Evolutionary conservation across 2,113 vertebrate genomes (phyloP).

Genomic region (Dicentrarchus labrax): DNA sequence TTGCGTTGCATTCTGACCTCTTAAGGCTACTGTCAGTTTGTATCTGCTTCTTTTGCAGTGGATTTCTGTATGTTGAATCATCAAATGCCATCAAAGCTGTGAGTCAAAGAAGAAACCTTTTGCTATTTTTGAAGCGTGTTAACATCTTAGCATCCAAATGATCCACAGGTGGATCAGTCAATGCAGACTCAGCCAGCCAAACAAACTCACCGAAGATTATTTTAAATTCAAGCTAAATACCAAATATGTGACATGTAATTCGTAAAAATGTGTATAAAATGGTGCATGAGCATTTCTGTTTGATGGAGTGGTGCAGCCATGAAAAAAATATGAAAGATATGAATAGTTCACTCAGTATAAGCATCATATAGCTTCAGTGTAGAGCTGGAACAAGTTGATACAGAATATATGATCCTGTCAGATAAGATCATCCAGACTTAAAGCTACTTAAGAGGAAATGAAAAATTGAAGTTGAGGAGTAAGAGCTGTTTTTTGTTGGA

Average conservation of each 20-base stretch:
- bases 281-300: neutral
- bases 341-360: neutral
- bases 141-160: neutral
- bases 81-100: conserved; percentile 17
- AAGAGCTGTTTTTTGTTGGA: neutral
- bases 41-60: neutral
- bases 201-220: neutral
- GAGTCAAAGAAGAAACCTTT: neutral
- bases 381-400: neutral
- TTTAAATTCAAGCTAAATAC: neutral
- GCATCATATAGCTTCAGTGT: neutral
- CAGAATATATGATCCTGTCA: neutral
- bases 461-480: neutral
- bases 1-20: conserved; percentile 17
- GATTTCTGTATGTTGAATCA: conserved; percentile 34
- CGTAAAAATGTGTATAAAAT: neutral
- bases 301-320: conserved; percentile 5
- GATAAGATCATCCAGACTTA: neutral
- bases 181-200: neutral
- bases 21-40: conserved; percentile 31
- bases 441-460: neutral
- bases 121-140: conserved; percentile 3
- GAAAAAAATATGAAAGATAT: neutral
- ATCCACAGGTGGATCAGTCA: conserved; percentile 16
- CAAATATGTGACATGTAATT: neutral